Conservation (phyloP, 2,113 vertebrate genomes). For the Pipa parva region DNA sequence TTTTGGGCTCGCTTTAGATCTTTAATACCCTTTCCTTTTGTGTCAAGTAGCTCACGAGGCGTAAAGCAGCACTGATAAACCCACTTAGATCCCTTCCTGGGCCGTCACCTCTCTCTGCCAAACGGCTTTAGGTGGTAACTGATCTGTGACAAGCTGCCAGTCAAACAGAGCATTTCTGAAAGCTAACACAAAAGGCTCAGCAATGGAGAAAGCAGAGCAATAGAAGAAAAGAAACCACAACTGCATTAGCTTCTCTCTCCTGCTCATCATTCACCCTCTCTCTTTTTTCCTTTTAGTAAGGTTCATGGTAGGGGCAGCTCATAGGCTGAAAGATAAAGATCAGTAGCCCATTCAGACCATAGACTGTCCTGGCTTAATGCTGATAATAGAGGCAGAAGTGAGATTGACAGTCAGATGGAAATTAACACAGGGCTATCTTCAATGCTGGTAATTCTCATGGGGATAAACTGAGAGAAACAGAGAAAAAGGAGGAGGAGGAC, state of each 20-base stretch:
- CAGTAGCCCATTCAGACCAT: constrained; percentile 60
- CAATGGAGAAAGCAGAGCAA: constrained; percentile 66
- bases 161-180: constrained; percentile 98
- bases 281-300: constrained; percentile 48
- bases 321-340: constrained; percentile 61
- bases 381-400: constrained; percentile 63
- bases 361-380: constrained; percentile 58
- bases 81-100: constrained; percentile 99
- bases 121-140: constrained; percentile 98
- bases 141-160: constrained; percentile 99
- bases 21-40: constrained; percentile 99
- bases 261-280: constrained; percentile 40
- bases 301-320: constrained; percentile 64
- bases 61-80: constrained; percentile 99
- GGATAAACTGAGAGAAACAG: constrained; percentile 54
- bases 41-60: constrained; percentile 98
- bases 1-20: constrained; percentile 99
- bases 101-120: constrained; percentile 96
- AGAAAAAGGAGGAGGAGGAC: constrained; percentile 34
- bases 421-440: constrained; percentile 63
- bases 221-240: constrained; percentile 67
- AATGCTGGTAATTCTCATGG: constrained; percentile 66
- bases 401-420: constrained; percentile 71
- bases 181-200: constrained; percentile 90
- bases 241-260: constrained; percentile 64